Evolutionary conservation across 2,797 vertebrate species (phyloP), one percentile per base, ranked within the genome.

Genomic region (Carapus acus): DNA sequence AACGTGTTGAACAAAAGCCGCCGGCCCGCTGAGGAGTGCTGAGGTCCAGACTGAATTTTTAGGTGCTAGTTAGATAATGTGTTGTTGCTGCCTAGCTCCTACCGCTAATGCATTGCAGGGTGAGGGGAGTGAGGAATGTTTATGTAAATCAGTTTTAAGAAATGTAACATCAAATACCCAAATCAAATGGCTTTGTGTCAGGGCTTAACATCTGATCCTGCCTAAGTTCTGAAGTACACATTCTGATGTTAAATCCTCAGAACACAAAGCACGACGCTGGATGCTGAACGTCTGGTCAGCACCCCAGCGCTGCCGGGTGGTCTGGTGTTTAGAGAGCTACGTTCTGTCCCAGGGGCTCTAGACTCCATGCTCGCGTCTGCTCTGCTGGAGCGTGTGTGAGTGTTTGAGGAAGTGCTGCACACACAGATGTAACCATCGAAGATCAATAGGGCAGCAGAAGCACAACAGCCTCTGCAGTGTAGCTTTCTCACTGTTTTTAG

Each of bases 231-330:
- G 13, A 4, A 20, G 49, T 50, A 49, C 38, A 62, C 43, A 37
- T 40, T 18, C 4, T 4, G 4, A 14, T 63, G 38, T 67, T 54
- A 56, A 58, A 52, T 29, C 50, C 16, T 59, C 13, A 23, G 17
- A 62, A 43, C 48, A 58, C 33, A 61, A 31, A 47, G 62, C 38
- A 54, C 45, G 54, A 49, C 41, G 50, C 59, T 60, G 68, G 18
- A 46, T 33, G 13, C 19, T 19, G 37, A 54, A 49, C 49, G 24
- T n/a, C 34, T 62, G 50, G 27, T 58, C 27, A 50, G 16, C 22
- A 18, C 34, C 23, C 19, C 22, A 48, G 22, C 53, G n/a, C 24
- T 31, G 17, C 49, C 48, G 50, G 69, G 67, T 77, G 73, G 78
- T 69, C 65, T 49, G 1, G 2, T 59, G 39, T 58, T 62, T 17